These are phyloP conservation scores for Eretmochelys imbricata DNA, from an alignment of 2,113 vertebrate species.

Conservation along the genomic window DNA sequence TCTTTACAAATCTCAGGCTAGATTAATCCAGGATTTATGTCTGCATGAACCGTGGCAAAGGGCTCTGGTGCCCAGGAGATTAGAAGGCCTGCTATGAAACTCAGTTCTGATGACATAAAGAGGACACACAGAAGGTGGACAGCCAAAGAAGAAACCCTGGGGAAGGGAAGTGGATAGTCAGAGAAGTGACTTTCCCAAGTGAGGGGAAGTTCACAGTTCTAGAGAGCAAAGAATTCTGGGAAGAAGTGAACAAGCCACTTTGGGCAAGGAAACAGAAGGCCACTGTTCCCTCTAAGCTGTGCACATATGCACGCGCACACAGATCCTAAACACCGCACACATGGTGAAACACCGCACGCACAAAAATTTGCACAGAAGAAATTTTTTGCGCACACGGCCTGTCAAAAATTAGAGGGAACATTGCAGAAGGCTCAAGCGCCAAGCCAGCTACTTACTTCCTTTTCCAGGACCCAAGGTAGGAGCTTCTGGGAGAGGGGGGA, in stretches of 20 bases:
- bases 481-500: not conserved
- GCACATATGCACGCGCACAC: too few species aligned
- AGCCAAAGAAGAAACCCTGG: not conserved
- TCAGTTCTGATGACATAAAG: not conserved
- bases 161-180: not conserved
- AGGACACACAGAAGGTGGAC: not conserved
- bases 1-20: constrained; percentile 28
- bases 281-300: too few species aligned
- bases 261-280: not conserved
- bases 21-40: constrained; percentile 66
- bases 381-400: too few species aligned
- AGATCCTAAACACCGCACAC: too few species aligned
- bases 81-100: constrained; percentile 43
- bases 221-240: not conserved
- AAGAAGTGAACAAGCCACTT: not conserved
- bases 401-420: too few species aligned
- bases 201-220: not conserved
- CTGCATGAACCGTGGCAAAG: constrained; percentile 64
- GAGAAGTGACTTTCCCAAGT: not conserved
- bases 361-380: too few species aligned
- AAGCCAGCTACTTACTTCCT: not conserved
- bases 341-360: too few species aligned
- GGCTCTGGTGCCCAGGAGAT: constrained; percentile 41
- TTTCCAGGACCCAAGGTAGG: not conserved
- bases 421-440: not conserved